A percentile compares a stretch with the other conserved stretches of the same genome.
Evolutionary conservation across 2,113 vertebrate genomes (phyloP).

Genomic region (Pteruthius melanotis): DNA sequence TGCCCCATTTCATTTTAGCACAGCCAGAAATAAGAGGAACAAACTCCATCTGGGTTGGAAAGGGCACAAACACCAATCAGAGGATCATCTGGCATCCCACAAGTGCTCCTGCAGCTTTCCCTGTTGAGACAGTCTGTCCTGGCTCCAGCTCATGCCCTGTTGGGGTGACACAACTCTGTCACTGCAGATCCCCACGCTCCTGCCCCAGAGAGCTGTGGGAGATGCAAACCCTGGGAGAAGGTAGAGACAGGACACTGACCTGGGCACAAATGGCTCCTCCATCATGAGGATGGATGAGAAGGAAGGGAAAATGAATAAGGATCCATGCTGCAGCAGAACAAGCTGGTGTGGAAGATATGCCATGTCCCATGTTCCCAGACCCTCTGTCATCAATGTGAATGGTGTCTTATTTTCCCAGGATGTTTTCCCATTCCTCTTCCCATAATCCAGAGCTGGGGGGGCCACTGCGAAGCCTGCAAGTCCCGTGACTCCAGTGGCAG

Average conservation of each 20-base stretch:
- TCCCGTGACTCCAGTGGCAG: background rate
- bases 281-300: background rate
- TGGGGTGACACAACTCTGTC: background rate
- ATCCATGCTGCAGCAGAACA: background rate
- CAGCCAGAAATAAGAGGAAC: background rate
- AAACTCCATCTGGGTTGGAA: rapidly evolving
- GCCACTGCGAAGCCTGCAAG: background rate
- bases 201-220: rapidly evolving
- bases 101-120: background rate
- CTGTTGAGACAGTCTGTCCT: background rate
- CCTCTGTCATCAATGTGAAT: background rate
- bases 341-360: background rate
- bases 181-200: background rate
- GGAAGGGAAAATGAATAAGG: background rate
- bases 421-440: background rate
- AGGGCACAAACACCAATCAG: rapidly evolving
- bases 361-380: background rate
- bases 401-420: background rate
- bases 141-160: rapidly evolving
- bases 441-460: background rate
- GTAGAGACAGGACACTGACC: background rate
- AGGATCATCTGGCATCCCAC: background rate
- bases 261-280: background rate
- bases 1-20: background rate
- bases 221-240: background rate